Base-by-base conservation (phyloP, 2,888 invertebrate species). In the Abrostola triplasia region DNA sequence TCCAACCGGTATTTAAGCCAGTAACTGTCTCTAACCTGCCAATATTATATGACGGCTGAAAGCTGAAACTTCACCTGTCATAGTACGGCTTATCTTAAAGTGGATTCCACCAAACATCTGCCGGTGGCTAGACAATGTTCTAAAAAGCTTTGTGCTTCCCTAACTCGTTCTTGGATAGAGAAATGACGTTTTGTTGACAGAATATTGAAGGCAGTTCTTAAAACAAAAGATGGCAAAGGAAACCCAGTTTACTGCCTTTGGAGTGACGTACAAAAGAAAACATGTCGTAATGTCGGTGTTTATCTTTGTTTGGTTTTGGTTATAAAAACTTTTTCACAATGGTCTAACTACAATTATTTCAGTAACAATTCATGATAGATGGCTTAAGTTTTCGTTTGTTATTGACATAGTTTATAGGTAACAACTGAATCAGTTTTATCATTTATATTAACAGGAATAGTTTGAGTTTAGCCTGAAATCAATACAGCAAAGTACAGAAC, bases 31-130 rank as follows among this genome's bases (percentile, higher is more conserved):
- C 36, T 42, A 38, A 47, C 53, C 67, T 73, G 70, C 60, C 69
- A 67, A 70, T 73, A 64, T 59, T 56, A 67, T 60, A 63, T 66
- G 58, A 64, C 47, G 37, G 40, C 47, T 51, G 38, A 58, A 58
- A 44, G 38, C 59, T 68, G 59, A 73, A 79, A 70, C 66, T 71
- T 79, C 37, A 63, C 36, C 53, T 69, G 60, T 61, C 66, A 58
- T 13, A 67, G 50, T 52, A 42, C 47, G 41, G 9, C 24, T 55
- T 62, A 70, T 70, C 77, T 76, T 73, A 64, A 76, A 71, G 64
- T 67, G 72, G 64, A 59, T 67, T 58, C 54, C 70, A 78, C 79
- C 76, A 77, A 70, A 59, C 61, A 56, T 71, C 59, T 35, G 56
- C 50, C 59, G 13, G 38, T 54, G 61, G 61, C 53, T 64, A 59